These are phyloP conservation scores for Leuciscus waleckii DNA, from an alignment of 2,797 vertebrate genomes.

Conservation along the genomic window DNA sequence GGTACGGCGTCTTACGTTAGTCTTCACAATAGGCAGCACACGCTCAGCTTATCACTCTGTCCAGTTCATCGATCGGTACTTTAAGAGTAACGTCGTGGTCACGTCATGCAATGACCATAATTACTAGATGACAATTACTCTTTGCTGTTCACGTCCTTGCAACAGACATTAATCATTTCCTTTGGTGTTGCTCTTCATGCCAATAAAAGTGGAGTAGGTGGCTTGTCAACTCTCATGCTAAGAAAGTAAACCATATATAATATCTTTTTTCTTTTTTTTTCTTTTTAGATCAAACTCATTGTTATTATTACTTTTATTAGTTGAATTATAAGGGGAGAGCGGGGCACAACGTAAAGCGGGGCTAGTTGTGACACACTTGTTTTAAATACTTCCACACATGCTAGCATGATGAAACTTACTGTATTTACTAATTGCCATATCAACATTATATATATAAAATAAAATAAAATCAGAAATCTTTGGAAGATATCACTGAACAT, in stretches of 20 bases:
- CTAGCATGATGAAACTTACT: too few relatives aligned
- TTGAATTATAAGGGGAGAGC: not conserved
- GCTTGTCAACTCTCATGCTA: not conserved
- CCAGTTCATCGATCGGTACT: not conserved
- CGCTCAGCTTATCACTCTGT: constrained; percentile 11
- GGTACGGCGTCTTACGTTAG: not conserved
- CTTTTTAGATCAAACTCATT: not conserved
- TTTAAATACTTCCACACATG: too few relatives aligned
- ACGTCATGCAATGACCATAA: not conserved
- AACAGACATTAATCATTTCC: not conserved
- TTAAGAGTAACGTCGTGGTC: not conserved
- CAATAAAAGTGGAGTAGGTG: not conserved
- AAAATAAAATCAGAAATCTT: too few relatives aligned
- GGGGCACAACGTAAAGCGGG: too few relatives aligned
- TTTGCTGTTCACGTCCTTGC: not conserved
- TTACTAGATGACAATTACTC: not conserved
- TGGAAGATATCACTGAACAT: too few relatives aligned
- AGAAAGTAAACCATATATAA: not conserved
- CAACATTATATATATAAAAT: too few relatives aligned
- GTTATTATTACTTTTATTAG: not conserved
- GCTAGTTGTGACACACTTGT: too few relatives aligned
- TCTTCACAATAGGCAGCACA: not conserved
- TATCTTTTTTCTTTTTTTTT: too few relatives aligned
- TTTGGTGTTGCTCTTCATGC: not conserved
- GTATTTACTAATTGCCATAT: too few relatives aligned